Conservation (phyloP, 2,113 vertebrate species). For the Dasyurus viverrinus region DNA sequence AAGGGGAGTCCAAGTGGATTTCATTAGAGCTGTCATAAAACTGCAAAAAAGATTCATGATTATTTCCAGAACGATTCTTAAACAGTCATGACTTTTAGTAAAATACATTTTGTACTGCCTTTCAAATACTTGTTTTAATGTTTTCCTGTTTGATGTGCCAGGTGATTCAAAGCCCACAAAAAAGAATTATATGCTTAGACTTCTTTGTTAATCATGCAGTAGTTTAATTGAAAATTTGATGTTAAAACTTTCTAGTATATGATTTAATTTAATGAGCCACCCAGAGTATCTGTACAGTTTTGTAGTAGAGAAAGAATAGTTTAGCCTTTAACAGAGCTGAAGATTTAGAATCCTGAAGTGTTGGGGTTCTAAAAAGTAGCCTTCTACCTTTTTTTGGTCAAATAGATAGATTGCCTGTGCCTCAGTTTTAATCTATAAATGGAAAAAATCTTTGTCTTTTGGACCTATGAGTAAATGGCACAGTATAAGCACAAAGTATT, state of each 20-base stretch:
- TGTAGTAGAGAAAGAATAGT: not conserved
- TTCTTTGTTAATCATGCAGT: not conserved
- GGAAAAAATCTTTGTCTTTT: slow-evolving; percentile 21
- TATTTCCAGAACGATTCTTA: slow-evolving; percentile 38
- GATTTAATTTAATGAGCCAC: slow-evolving; percentile 34
- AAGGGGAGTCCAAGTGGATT: not conserved
- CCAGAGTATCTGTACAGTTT: slow-evolving; percentile 13
- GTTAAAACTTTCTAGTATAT: slow-evolving; percentile 49
- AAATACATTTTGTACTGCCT: not conserved
- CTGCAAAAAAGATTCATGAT: slow-evolving; percentile 20
- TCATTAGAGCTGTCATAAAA: slow-evolving; percentile 9
- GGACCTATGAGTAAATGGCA: slow-evolving; percentile 30
- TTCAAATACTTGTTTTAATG: slow-evolving; percentile 12
- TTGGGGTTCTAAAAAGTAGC: slow-evolving; percentile 44
- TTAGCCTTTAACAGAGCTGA: slow-evolving; percentile 44
- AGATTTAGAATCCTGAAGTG: slow-evolving; percentile 35
- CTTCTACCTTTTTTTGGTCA: slow-evolving; percentile 28
- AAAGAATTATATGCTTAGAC: slow-evolving; percentile 31
- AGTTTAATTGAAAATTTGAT: slow-evolving; percentile 31
- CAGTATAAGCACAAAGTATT: slow-evolving; percentile 48
- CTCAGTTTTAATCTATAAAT: slow-evolving; percentile 39
- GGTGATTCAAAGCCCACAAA: slow-evolving; percentile 35
- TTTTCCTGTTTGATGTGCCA: slow-evolving; percentile 18
- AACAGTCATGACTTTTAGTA: not conserved
- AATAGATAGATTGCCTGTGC: slow-evolving; percentile 28